A percentile compares a stretch with the other conserved stretches of the same genome.
phyloP scores from a whole-genome alignment of 2,797 vertebrate genomes.

The Amphiprion clarkii region DNA sequence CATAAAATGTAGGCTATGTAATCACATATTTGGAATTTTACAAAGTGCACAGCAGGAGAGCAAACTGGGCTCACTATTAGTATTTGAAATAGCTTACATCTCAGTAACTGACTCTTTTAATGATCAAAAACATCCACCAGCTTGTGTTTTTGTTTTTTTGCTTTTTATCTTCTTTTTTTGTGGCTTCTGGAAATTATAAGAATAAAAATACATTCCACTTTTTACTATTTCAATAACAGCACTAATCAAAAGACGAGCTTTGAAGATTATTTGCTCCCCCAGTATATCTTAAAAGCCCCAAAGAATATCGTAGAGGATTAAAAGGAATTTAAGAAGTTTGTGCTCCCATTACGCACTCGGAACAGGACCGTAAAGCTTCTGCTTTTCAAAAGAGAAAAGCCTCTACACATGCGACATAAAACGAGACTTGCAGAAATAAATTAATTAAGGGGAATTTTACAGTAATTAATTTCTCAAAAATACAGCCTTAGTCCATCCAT shows the following conservation, averaged over 20 bases:
- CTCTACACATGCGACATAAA: background rate
- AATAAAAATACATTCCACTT: background rate
- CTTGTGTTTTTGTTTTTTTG: background rate
- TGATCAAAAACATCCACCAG: background rate
- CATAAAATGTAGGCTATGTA: background rate
- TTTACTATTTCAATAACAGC: background rate
- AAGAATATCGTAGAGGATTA: background rate
- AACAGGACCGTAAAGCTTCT: background rate
- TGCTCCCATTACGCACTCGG: background rate
- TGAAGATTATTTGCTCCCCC: background rate
- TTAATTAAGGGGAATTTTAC: background rate
- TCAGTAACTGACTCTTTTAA: background rate
- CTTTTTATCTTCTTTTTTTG: background rate
- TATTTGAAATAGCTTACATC: background rate
- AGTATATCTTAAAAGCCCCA: background rate
- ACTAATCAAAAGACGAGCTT: background rate
- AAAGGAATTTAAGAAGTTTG: background rate
- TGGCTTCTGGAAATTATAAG: background rate
- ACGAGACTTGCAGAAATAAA: background rate
- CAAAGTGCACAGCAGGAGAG: background rate
- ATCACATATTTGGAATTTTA: conserved; percentile 2
- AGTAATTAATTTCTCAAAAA: background rate
- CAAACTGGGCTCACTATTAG: background rate
- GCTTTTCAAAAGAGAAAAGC: background rate
- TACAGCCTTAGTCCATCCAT: background rate